phyloP scores from a whole-genome alignment of 35 echinoderm and acorn worm genomes.

The Lytechinus pictus region DNA sequence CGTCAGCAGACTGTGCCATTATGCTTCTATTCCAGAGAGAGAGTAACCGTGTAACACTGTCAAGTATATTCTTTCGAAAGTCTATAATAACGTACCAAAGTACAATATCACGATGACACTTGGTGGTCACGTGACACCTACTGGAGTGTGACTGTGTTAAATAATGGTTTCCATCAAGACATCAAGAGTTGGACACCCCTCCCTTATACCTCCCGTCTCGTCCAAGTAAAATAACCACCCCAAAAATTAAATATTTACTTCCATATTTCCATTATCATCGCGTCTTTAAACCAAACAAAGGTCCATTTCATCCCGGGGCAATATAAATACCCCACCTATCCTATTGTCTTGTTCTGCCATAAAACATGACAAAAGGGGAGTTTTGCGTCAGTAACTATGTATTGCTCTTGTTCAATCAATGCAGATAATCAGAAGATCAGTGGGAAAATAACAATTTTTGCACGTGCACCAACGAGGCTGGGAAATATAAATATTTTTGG shows the following conservation, averaged over 20 bases:
- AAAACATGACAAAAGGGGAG: neutral
- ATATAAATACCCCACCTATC: neutral
- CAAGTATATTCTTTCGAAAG: neutral
- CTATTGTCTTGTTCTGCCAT: neutral
- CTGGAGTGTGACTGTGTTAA: neutral
- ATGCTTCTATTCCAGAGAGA: neutral
- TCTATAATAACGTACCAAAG: neutral
- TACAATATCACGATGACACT: neutral
- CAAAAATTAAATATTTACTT: conserved; percentile 6
- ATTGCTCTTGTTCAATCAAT: neutral
- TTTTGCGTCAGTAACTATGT: neutral
- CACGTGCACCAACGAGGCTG: neutral
- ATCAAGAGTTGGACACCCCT: neutral
- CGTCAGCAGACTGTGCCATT: neutral
- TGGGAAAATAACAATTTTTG: neutral
- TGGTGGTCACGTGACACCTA: neutral
- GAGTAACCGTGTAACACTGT: neutral
- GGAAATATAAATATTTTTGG: neutral
- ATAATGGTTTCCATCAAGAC: neutral
- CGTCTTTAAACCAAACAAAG: neutral
- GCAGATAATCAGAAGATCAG: neutral
- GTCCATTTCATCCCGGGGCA: neutral
- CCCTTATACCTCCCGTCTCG: neutral
- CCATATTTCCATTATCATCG: neutral
- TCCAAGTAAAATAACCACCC: neutral